Evolutionary conservation across 2,113 vertebrate species (phyloP).

Genomic region (Alosa alosa): DNA sequence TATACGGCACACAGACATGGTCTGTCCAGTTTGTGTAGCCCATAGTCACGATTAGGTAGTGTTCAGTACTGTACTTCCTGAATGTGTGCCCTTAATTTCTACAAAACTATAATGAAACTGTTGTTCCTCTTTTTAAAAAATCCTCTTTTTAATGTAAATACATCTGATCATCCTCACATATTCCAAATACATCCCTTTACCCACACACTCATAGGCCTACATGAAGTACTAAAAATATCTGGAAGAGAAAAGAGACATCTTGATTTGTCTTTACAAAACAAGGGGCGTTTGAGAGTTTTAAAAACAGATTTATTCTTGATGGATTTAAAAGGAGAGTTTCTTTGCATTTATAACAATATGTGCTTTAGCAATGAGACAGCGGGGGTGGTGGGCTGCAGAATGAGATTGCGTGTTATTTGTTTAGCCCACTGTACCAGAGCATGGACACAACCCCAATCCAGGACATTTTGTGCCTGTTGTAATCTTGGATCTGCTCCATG

Average conservation of each 20-base stretch:
- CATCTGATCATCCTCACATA: background rate
- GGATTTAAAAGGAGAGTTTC: background rate
- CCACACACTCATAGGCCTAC: background rate
- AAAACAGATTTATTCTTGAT: background rate
- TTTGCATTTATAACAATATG: background rate
- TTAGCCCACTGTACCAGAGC: background rate
- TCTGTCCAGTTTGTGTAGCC: background rate
- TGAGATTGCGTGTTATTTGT: slow-evolving; percentile 3
- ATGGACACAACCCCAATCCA: background rate
- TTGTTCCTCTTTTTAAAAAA: background rate
- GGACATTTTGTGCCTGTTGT: background rate
- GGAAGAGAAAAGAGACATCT: background rate
- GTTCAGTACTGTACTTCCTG: background rate
- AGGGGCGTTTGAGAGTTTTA: background rate
- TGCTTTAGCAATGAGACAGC: background rate
- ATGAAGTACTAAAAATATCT: background rate
- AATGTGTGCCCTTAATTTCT: background rate
- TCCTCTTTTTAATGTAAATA: background rate
- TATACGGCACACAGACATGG: background rate
- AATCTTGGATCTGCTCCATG: background rate
- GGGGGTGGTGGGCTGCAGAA: background rate
- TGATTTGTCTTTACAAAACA: background rate
- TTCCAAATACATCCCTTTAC: background rate
- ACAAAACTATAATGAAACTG: background rate
- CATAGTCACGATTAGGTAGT: background rate